These are phyloP conservation scores for Montipora cactus DNA, from an alignment of 64 coral and sea anemone genomes.

Conservation along the genomic window DNA sequence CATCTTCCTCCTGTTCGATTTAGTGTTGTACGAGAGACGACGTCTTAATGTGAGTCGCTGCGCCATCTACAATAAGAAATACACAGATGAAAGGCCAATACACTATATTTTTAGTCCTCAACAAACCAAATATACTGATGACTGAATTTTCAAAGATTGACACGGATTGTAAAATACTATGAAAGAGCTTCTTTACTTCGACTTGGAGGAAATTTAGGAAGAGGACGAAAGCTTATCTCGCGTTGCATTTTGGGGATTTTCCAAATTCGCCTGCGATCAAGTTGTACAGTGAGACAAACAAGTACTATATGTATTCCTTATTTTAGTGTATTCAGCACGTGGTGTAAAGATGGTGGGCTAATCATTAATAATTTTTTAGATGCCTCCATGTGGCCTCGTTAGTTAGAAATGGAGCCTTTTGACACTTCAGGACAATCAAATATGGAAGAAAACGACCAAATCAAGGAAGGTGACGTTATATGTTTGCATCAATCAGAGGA, in stretches of 20 bases:
- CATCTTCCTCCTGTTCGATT: slow-evolving; percentile 96
- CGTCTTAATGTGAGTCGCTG: slow-evolving; percentile 96
- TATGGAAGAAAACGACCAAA: neutral
- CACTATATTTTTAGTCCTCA: slow-evolving; percentile 1
- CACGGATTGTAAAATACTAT: slow-evolving; percentile 65
- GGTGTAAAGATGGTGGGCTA: neutral
- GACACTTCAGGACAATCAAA: neutral
- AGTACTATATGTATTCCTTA: too few species aligned
- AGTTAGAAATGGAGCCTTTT: neutral
- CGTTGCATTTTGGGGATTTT: slow-evolving; percentile 71
- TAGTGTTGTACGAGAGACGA: slow-evolving; percentile 98
- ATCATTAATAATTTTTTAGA: neutral
- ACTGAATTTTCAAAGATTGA: slow-evolving; percentile 17
- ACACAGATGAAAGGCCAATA: slow-evolving; percentile 8
- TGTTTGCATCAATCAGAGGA: neutral
- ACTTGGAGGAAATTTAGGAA: slow-evolving; percentile 70
- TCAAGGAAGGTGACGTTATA: neutral
- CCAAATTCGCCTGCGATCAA: slow-evolving; percentile 60
- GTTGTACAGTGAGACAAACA: too few species aligned
- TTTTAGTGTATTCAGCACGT: slow-evolving; percentile 46
- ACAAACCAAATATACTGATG: slow-evolving; percentile 16
- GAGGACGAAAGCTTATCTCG: slow-evolving; percentile 57
- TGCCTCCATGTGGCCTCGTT: neutral
- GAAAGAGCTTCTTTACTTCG: slow-evolving; percentile 18
- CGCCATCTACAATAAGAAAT: slow-evolving; percentile 90